Evolutionary conservation across 2,797 vertebrate species (phyloP), one percentile per base, ranked within the genome.

Genomic region (Micropoecilia bifurca): DNA sequence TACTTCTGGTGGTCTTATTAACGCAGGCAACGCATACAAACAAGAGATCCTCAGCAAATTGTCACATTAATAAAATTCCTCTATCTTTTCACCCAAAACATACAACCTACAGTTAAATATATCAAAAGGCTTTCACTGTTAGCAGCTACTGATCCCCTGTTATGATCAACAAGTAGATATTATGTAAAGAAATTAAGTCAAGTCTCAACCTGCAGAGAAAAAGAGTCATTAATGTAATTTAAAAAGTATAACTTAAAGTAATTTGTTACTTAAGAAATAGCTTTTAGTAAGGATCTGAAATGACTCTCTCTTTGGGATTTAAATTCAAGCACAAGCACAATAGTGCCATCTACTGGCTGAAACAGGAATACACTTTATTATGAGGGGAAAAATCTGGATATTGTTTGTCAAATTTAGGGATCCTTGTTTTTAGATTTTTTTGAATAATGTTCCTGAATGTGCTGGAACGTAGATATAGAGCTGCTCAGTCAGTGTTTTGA

Each of bases 261-360:
- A 59, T 59, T 59, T 59, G 12, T 14, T 6, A 59, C 55, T 59
- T 59, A 30, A 59, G 14, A 16, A 61, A 16, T 16, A 16, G 5
- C 3, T 63, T 28, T 75, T 43, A 7, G 14, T 18, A 74, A 41
- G 25, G 12, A 63, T 36, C 30, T 63, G 16, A 25, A n/a, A 22
- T 3, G 25, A 53, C 7, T 25, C 22, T 22, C 25, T 59, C 33
- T 28, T 61, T 22, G 14, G 30, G 9, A 9, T 41, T 1, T 16
- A 48, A 25, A 75, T 82, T 53, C 9, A 9, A 47, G 74, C 79
- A 63, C 2, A 73, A 36, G 69, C 66, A 5, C 57, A 83, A 61
- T 0, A 61, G 47, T 45, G 88, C 87, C 89, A 74, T 73, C 90
- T 90, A 48, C 59, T 87, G 91, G 46, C 18, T 8, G 50, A 33